Base-by-base conservation (phyloP, 2,113 vertebrate genomes). In the Poeciliopsis retropinna region DNA sequence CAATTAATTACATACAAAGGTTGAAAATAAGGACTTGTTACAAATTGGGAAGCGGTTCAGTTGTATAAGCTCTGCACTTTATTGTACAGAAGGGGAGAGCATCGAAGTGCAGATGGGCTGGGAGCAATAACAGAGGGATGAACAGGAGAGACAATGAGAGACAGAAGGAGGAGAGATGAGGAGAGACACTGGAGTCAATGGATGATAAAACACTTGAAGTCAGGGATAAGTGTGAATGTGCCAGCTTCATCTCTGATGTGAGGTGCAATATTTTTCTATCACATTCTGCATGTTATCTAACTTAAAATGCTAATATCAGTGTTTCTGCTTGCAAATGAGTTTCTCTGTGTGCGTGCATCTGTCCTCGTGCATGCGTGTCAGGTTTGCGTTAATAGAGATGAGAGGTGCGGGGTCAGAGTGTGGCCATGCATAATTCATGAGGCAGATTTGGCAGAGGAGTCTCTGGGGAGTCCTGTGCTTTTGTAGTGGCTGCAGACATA, bases 401-500 rank as follows among this genome's bases (percentile, higher is more conserved):
- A 93, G 92, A 92, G 89, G 87, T 74, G 5, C 80, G 41, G 91
- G 93, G 91, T 93, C 92, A 93, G 91, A 85, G 83, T 74, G 62
- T 90, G 88, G 83, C 41, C 72, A 90, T 94, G 88, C 88, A 94
- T 94, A 89, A 93, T 92, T 89, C 92, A 93, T 94, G 88, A 88
- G 60, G 89, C 89, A 89, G 90, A 92, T 93, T 93, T 92, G 92
- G 92, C 84, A 84, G 89, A 84, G 92, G 88, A 84, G 85, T 92
- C 93, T 87, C 90, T 0, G 76, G 93, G 92, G 93, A 91, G 79
- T 69, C 68, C 81, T 64, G 83, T 37, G 77, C 90, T 88, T 92
- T 93, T 93, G 92, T 92, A 91, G 88, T 88, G 90, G 89, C 89
- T 87, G 87, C 92, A 93, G 88, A 89, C 92, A 91, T 91, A 94